These are phyloP conservation scores for Unio pictorum DNA, from an alignment of 2,888 invertebrate genomes.

Conservation along the genomic window DNA sequence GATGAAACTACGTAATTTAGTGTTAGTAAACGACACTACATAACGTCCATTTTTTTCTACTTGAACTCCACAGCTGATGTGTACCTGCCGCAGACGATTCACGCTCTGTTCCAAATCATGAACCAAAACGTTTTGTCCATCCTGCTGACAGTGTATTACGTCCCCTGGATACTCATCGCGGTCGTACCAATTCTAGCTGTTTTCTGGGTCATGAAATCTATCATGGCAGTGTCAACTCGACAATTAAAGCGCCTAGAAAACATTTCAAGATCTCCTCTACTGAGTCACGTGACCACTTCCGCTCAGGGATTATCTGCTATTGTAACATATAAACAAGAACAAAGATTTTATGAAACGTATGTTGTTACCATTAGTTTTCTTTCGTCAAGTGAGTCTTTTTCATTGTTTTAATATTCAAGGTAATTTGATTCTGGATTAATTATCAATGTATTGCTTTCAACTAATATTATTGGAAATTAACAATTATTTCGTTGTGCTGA, in stretches of 20 bases:
- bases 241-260: slow-evolving; percentile 73
- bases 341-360: slow-evolving; percentile 73
- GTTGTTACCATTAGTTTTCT: background rate
- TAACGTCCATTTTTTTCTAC: no score
- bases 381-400: no score
- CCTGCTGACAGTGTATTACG: slow-evolving; percentile 19
- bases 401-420: no score
- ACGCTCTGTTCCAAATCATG: slow-evolving; percentile 27
- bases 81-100: slow-evolving; percentile 37
- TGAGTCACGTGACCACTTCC: slow-evolving; percentile 76
- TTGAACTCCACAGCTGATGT: slow-evolving; percentile 36
- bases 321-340: slow-evolving; percentile 76
- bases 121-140: slow-evolving; percentile 28
- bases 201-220: slow-evolving; percentile 65
- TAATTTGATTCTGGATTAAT: no score
- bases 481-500: no score
- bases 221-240: slow-evolving; percentile 67
- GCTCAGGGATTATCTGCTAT: slow-evolving; percentile 76
- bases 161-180: slow-evolving; percentile 39
- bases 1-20: no score
- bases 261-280: slow-evolving; percentile 75
- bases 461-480: no score
- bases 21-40: no score
- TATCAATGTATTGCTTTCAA: no score
- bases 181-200: slow-evolving; percentile 63